Evolutionary conservation across 2,797 vertebrate genomes (phyloP).

Genomic region (Etheostoma perlongum): DNA sequence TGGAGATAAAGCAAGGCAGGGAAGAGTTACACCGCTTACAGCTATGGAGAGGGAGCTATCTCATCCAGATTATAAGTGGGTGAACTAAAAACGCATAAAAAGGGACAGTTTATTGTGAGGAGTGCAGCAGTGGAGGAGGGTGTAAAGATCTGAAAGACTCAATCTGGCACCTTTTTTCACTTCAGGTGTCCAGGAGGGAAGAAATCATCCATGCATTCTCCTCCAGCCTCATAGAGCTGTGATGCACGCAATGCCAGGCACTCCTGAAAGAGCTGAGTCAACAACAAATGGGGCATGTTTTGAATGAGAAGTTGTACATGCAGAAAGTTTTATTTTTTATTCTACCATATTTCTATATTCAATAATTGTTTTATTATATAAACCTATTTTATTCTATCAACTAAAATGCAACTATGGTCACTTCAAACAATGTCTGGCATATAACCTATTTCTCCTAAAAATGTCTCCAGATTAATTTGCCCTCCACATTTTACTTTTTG

Average conservation of each 20-base stretch:
- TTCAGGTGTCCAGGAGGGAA: slow-evolving; percentile 70
- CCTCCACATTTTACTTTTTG: background rate
- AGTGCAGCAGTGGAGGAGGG: slow-evolving; percentile 66
- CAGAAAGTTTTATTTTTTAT: background rate
- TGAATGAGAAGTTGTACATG: background rate
- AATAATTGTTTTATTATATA: background rate
- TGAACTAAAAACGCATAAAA: slow-evolving; percentile 82
- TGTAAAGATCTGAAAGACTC: slow-evolving; percentile 74
- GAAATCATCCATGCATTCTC: slow-evolving; percentile 62
- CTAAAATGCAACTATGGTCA: background rate
- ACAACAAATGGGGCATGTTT: background rate
- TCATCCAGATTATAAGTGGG: slow-evolving; percentile 89
- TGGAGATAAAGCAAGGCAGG: slow-evolving; percentile 92
- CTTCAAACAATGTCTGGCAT: background rate
- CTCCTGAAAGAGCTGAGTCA: slow-evolving; percentile 11
- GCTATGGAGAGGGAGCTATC: slow-evolving; percentile 86
- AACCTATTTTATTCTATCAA: background rate
- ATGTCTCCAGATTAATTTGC: background rate
- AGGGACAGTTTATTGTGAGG: slow-evolving; percentile 76
- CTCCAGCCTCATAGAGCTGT: slow-evolving; percentile 62
- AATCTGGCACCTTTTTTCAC: slow-evolving; percentile 73
- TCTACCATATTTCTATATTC: background rate
- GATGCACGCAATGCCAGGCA: slow-evolving; percentile 48
- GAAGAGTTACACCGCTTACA: slow-evolving; percentile 90
- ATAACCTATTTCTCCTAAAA: background rate